Base-by-base conservation (phyloP, 2,888 invertebrate genomes). In the Deilephila elpenor region DNA sequence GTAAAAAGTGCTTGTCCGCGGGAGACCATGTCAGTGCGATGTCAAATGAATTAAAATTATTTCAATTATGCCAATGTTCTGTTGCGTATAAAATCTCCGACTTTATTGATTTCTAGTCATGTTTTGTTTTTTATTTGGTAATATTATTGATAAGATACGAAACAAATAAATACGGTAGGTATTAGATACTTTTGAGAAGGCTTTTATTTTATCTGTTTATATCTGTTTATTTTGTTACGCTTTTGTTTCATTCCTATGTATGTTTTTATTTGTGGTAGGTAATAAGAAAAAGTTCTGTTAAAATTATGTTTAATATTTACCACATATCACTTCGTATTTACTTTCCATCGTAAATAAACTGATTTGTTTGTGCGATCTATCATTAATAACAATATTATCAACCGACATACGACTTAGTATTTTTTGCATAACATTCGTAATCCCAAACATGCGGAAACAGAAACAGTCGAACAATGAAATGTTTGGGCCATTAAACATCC, bases 401-500 rank as follows among this genome's bases (percentile, higher is more conserved):
- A 60, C 11, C 8, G 7, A 25, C 29, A 17, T 60, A 4, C 6
- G 25, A 29, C 25, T n/a, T 4, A 56, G 19, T 56, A n/a, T n/a
- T 56, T n/a, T 56, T 44, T 44, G 3, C n/a, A n/a, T 56, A 6
- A 5, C 56, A 56, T 56, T n/a, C n/a, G 56, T 56, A n/a, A 56
- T 56, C 17, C 56, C n/a, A 56, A n/a, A 56, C n/a, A 56, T n/a
- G 75, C 77, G 72, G 70, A 56, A 75, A 71, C 20, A 44, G 37
- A 37, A 62, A 34, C 34, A 37, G 78, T 78, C 77, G 76, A 79
- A 80, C 78, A 77, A 77, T 71, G 67, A 67, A 67, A 44, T 67
- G 25, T 67, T 67, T 67, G 67, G 51, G 25, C 51, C 67, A 67
- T 67, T 67, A 44, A 67, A 67, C 67, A 67, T 64, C 74, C 53